phyloP scores from a whole-genome alignment of 2,888 invertebrate genomes.

The Ophion slaviceki region DNA sequence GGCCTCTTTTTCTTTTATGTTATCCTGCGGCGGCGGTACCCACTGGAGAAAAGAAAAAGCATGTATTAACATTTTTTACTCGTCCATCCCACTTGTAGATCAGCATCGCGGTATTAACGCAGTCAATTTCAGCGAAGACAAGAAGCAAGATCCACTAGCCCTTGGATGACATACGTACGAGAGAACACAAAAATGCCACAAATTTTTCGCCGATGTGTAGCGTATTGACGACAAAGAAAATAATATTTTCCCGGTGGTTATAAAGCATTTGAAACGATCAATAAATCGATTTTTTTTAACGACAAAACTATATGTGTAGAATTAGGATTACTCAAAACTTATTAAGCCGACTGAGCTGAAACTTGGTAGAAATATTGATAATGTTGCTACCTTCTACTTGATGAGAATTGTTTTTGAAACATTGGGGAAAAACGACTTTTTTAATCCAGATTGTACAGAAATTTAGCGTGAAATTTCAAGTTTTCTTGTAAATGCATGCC shows the following conservation, averaged over 20 bases:
- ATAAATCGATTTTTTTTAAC: too few relatives aligned
- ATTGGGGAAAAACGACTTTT: too few relatives aligned
- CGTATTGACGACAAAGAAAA: background rate
- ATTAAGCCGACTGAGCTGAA: too few relatives aligned
- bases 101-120: conserved; percentile 27
- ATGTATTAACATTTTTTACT: conserved; percentile 25
- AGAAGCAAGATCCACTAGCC: conserved; percentile 12
- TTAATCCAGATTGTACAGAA: too few relatives aligned
- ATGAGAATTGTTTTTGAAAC: too few relatives aligned
- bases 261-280: too few relatives aligned
- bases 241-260: background rate
- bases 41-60: conserved; percentile 86
- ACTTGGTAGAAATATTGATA: too few relatives aligned
- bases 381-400: too few relatives aligned
- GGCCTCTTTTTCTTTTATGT: conserved; percentile 90
- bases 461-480: too few relatives aligned
- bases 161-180: conserved; percentile 48
- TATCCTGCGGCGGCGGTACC: conserved; percentile 90
- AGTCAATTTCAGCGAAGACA: background rate
- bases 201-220: conserved; percentile 9
- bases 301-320: too few relatives aligned
- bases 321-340: too few relatives aligned
- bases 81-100: conserved; percentile 32
- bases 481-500: too few relatives aligned
- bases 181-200: background rate